These are phyloP conservation scores for Salmo trutta DNA, from an alignment of 2,797 vertebrate genomes.

Conservation along the genomic window DNA sequence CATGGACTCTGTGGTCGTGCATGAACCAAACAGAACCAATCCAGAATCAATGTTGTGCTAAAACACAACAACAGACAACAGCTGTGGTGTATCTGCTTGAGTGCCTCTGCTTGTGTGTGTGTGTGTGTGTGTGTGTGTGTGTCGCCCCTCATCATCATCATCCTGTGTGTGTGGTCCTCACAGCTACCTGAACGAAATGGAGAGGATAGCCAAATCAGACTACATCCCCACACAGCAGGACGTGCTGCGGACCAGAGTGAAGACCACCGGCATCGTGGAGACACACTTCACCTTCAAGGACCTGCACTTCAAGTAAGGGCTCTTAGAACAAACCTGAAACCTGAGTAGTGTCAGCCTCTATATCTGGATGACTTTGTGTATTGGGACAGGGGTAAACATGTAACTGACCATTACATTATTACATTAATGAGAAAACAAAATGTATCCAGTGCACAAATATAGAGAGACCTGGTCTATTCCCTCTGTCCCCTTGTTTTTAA, in stretches of 20 bases:
- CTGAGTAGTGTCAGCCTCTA: not conserved
- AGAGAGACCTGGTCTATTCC: no score
- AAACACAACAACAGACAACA: not conserved
- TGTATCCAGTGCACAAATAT: not conserved
- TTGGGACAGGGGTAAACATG: not conserved
- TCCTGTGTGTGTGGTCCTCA: not conserved
- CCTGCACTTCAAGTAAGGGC: constrained; percentile 95
- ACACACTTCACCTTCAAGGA: constrained; percentile 99
- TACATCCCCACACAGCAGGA: constrained; percentile 98
- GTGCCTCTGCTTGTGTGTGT: not conserved
- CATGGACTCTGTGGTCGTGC: no score
- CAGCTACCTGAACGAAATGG: constrained; percentile 97
- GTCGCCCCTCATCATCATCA: not conserved
- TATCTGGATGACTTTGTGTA: not conserved
- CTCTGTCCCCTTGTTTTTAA: no score
- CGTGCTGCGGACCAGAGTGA: constrained; percentile 94
- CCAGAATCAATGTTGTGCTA: not conserved
- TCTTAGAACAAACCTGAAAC: not conserved
- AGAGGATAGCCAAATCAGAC: constrained; percentile 90
- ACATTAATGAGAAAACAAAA: not conserved
- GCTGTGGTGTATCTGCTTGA: no score
- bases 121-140: constrained; percentile 8
- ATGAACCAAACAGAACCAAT: no score
- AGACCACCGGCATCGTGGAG: constrained; percentile 98
- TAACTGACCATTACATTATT: not conserved